Conservation (phyloP, 2,113 vertebrate species). For the Pavo muticus region DNA sequence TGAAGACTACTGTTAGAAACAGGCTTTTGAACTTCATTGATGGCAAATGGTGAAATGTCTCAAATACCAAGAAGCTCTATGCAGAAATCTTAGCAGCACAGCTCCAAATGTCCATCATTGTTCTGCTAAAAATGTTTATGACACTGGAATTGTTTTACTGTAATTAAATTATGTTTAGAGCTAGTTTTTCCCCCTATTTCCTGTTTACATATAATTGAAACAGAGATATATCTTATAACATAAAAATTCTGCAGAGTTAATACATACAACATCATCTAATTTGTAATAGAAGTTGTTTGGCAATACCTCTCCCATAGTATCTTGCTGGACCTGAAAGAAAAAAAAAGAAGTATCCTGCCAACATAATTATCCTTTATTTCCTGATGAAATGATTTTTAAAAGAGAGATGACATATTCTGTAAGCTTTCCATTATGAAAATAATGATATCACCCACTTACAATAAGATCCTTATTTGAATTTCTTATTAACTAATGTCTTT, state of each 20-base stretch:
- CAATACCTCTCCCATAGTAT: conserved; percentile 19
- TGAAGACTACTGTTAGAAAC: conserved; percentile 46
- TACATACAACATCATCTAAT: background rate
- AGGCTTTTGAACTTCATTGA: conserved; percentile 47
- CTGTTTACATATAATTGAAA: background rate
- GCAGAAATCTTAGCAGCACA: conserved; percentile 15
- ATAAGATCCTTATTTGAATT: background rate
- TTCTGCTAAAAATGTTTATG: background rate
- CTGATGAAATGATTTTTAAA: conserved; percentile 33
- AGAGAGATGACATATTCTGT: conserved; percentile 15
- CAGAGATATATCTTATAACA: background rate
- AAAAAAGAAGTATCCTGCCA: conserved; percentile 27
- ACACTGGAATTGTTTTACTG: background rate
- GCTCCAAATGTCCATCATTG: conserved; percentile 33
- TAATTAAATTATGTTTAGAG: conserved; percentile 6
- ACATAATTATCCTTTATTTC: conserved; percentile 57
- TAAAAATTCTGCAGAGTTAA: conserved; percentile 16
- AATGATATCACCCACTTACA: conserved; percentile 14
- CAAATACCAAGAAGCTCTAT: conserved; percentile 30
- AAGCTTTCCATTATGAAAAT: conserved; percentile 21
- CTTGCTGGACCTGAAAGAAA: conserved; percentile 32
- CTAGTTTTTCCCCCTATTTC: background rate
- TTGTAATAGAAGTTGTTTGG: conserved; percentile 44
- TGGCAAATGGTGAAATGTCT: conserved; percentile 45
- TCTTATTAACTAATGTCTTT: conserved; percentile 11